Evolutionary conservation across 1,140 invertebrate species (phyloP), one percentile per base, ranked within the genome.

Genomic region (Onthophagus taurus): DNA sequence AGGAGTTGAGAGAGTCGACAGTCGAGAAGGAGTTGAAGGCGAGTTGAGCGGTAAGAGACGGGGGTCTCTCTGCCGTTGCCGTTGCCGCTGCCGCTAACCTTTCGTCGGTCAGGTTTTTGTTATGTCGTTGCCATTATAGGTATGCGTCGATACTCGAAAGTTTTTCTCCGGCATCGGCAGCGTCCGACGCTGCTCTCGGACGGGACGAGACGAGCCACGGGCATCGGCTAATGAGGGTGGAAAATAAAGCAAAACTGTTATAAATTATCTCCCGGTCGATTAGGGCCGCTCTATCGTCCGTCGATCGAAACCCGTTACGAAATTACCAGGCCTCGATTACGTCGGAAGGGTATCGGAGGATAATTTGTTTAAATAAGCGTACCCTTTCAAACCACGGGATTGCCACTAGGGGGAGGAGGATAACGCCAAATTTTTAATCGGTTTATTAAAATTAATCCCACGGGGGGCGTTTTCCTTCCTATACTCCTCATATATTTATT

Each of bases 241-340:
- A 53, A 60, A 60, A 60, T 53, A 60, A 55, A 60, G 52, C 58
- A 59, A 59, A 48, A 57, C 50, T 45, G 47, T 58, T 54, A 55
- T 59, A 61, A 61, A 61, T 59, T 57, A 61, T 58, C 51, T 57
- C 39, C 41, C 34, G 54, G 52, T 55, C 53, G 55, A 58, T 59
- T 58, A 60, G 55, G 44, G 47, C 49, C 45, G 57, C 49, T 57
- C 58, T 57, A 60, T 60, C 58, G 55, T 56, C 52, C 47, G 53
- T 57, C 58, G 58, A 60, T 58, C 56, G 49, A 58, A 60, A 60
- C 58, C 58, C 55, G 58, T 60, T 60, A 60, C 57, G 56, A 60
- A 60, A 60, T 60, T 58, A 58, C 52, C 47, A 50, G 41, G 53
- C 58, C n/a, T 51, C 56, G 57, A 59, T 59, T 59, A 52, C 56